Conservation (phyloP, 2,797 vertebrate species). For the Rostrhamus sociabilis region DNA sequence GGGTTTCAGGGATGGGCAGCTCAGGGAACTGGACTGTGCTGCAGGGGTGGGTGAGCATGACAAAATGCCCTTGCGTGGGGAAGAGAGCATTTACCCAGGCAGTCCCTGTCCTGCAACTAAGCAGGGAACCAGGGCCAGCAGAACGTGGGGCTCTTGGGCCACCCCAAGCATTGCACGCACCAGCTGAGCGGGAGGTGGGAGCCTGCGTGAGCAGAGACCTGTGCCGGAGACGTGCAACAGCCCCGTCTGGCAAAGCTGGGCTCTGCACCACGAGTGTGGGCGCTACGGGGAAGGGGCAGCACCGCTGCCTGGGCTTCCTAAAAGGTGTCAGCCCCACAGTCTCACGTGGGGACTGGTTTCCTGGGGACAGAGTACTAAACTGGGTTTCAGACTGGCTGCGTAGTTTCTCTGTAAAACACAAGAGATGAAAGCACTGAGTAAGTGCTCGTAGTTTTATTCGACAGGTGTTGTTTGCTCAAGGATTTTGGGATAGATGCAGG, state of each 20-base stretch:
- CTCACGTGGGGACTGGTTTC: not conserved
- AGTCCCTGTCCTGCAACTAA: no score
- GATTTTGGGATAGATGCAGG: not conserved
- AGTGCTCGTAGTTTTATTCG: not conserved
- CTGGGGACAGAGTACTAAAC: no score
- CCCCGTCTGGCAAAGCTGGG: not conserved
- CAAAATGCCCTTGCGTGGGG: not conserved
- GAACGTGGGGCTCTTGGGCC: not conserved
- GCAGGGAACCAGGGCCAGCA: not conserved
- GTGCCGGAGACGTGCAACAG: not conserved
- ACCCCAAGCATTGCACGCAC: no score
- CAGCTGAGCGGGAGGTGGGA: not conserved
- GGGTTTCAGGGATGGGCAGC: not conserved
- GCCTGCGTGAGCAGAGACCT: not conserved
- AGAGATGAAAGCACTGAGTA: not conserved
- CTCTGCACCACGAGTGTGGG: rapidly evolving
- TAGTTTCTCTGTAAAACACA: not conserved
- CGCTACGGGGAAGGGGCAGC: not conserved
- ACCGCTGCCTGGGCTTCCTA: no score
- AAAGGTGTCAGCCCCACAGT: not conserved
- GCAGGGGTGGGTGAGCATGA: not conserved
- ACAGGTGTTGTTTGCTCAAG: not conserved
- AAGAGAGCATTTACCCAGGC: not conserved
- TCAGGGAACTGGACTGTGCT: not conserved
- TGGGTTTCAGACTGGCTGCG: not conserved